A percentile compares a stretch with the other conserved stretches of the same genome.
Evolutionary conservation across 2,797 vertebrate species (phyloP).

Genomic region (Mareca strepera): DNA sequence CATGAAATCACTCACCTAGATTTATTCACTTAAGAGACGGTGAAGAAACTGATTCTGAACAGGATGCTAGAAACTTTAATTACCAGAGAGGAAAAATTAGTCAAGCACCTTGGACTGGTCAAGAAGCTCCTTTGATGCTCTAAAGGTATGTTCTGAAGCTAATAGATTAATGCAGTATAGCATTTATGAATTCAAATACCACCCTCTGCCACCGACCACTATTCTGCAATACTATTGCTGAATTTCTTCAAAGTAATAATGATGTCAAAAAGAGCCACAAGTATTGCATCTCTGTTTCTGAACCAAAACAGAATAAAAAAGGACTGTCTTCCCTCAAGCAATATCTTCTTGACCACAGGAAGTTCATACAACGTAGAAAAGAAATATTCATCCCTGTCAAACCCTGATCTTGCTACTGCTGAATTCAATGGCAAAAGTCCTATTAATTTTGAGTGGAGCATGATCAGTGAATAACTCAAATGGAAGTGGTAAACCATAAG

Average conservation of each 20-base stretch:
- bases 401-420: not conserved
- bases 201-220: not conserved
- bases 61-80: slow-evolving; percentile 57
- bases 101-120: slow-evolving; percentile 34
- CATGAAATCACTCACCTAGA: slow-evolving; percentile 62
- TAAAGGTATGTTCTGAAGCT: slow-evolving; percentile 26
- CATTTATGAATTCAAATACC: slow-evolving; percentile 42
- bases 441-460: slow-evolving; percentile 9
- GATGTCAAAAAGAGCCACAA: not conserved
- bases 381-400: slow-evolving; percentile 23
- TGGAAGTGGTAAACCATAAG: slow-evolving; percentile 45
- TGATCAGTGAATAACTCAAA: slow-evolving; percentile 19
- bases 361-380: not conserved
- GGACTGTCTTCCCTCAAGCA: not conserved
- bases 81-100: slow-evolving; percentile 48
- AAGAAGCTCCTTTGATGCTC: slow-evolving; percentile 45
- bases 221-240: not conserved
- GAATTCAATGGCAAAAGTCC: slow-evolving; percentile 8
- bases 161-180: not conserved
- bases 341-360: slow-evolving; percentile 23
- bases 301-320: slow-evolving; percentile 33
- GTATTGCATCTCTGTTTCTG: not conserved
- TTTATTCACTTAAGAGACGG: slow-evolving; percentile 67
- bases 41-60: slow-evolving; percentile 60
- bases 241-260: slow-evolving; percentile 5